Percentiles rank a stretch among this genome's conserved stretches.
Conservation (phyloP, 2,113 vertebrate genomes). For the Stigmatopora nigra region DNA sequence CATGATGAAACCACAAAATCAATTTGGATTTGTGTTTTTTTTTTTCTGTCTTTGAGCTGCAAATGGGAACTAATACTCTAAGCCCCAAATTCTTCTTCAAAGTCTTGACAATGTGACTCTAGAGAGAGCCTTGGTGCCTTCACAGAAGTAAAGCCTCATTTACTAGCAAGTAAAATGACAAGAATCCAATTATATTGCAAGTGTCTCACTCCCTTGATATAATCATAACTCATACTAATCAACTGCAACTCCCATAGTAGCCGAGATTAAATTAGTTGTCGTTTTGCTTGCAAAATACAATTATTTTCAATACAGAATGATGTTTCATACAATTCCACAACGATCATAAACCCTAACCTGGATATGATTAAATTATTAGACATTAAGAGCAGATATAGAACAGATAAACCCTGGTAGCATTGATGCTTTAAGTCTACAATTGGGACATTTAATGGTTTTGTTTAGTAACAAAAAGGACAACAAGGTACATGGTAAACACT, state of each 20-base stretch:
- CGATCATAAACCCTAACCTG: background rate
- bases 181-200: conserved; percentile 30
- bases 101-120: conserved; percentile 30
- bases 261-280: conserved; percentile 33
- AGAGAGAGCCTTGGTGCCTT: conserved; percentile 24
- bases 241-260: conserved; percentile 23
- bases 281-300: conserved; percentile 26
- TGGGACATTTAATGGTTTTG: background rate
- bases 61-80: conserved; percentile 23
- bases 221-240: conserved; percentile 42
- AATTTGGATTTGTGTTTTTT: conserved; percentile 21
- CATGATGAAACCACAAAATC: conserved; percentile 21
- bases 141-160: conserved; percentile 13
- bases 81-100: conserved; percentile 31
- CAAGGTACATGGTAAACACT: background rate
- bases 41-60: conserved; percentile 20
- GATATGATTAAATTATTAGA: background rate
- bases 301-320: conserved; percentile 14
- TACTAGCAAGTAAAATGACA: conserved; percentile 29
- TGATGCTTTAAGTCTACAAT: background rate
- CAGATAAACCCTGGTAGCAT: background rate
- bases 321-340: background rate
- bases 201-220: conserved; percentile 20
- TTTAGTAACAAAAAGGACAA: background rate
- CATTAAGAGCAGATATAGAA: background rate